Percentiles rank a stretch among this genome's conserved stretches.
phyloP scores from a whole-genome alignment of 2,888 invertebrate species.

The Cephus sareptanus region DNA sequence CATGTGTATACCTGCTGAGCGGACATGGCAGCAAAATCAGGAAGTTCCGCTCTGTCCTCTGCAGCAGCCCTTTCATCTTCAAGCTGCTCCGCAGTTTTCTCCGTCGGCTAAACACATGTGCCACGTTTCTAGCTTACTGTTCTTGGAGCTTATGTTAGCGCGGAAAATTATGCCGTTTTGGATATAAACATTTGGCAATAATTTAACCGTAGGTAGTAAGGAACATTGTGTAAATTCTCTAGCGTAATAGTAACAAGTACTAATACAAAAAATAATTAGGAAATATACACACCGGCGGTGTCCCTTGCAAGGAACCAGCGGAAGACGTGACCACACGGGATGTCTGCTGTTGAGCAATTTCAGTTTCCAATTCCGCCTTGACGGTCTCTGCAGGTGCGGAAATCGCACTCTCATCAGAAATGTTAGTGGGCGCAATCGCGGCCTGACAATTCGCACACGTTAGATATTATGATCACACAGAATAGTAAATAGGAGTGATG shows the following conservation, averaged over 20 bases:
- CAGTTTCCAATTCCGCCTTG: background rate
- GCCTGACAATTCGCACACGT: constrained; percentile 10
- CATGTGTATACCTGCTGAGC: constrained; percentile 60
- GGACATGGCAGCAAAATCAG: constrained; percentile 67
- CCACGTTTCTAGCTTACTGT: constrained; percentile 33
- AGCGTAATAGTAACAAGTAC: background rate
- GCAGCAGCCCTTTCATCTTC: constrained; percentile 66
- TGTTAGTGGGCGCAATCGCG: constrained; percentile 12
- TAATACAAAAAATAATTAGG: background rate
- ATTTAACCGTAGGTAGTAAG: background rate
- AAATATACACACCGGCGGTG: constrained; percentile 21
- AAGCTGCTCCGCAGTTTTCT: constrained; percentile 63
- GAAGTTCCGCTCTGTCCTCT: constrained; percentile 65
- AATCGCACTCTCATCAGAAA: background rate
- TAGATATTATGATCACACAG: background rate
- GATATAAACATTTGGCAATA: background rate
- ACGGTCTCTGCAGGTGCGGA: background rate
- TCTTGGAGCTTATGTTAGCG: background rate
- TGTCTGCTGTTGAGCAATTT: constrained; percentile 12
- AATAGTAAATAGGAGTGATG: background rate
- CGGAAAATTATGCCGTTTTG: background rate
- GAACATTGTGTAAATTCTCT: background rate
- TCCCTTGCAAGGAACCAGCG: constrained; percentile 12
- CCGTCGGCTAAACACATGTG: constrained; percentile 42
- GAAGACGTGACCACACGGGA: constrained; percentile 11